These are phyloP conservation scores for Urophycis tenuis DNA, from an alignment of 2,797 vertebrate genomes.

Conservation along the genomic window DNA sequence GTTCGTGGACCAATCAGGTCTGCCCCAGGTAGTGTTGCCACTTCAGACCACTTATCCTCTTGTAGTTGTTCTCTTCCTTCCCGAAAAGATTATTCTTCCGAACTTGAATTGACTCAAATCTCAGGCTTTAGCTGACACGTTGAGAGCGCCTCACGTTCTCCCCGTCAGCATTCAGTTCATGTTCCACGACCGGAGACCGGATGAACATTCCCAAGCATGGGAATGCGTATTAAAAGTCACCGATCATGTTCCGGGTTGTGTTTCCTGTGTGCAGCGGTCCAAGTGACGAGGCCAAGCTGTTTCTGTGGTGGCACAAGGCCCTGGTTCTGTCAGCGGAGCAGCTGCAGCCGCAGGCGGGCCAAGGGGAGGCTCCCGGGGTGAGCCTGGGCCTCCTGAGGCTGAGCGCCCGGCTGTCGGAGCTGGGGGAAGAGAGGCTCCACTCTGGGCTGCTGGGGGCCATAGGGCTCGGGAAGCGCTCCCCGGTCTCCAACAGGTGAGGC, in stretches of 20 bases:
- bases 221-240: background rate
- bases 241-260: constrained; percentile 7
- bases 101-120: background rate
- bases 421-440: constrained; percentile 86
- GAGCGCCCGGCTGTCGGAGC: constrained; percentile 75
- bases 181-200: too few relatives aligned
- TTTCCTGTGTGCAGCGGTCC: constrained; percentile 65
- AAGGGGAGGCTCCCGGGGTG: constrained; percentile 70
- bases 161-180: background rate
- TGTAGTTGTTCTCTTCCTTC: background rate
- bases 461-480: constrained; percentile 88
- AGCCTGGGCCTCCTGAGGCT: constrained; percentile 72
- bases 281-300: constrained; percentile 88
- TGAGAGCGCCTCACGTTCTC: background rate
- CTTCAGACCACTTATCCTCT: background rate
- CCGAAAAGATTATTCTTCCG: background rate
- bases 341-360: constrained; percentile 80
- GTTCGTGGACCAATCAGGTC: constrained; percentile 86
- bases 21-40: constrained; percentile 70
- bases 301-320: constrained; percentile 95
- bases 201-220: too few relatives aligned
- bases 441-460: constrained; percentile 91
- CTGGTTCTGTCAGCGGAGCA: constrained; percentile 73
- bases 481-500: constrained; percentile 81
- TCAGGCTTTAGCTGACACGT: too few relatives aligned